phyloP scores from a whole-genome alignment of 2,113 vertebrate species.

The Pteruthius melanotis region DNA sequence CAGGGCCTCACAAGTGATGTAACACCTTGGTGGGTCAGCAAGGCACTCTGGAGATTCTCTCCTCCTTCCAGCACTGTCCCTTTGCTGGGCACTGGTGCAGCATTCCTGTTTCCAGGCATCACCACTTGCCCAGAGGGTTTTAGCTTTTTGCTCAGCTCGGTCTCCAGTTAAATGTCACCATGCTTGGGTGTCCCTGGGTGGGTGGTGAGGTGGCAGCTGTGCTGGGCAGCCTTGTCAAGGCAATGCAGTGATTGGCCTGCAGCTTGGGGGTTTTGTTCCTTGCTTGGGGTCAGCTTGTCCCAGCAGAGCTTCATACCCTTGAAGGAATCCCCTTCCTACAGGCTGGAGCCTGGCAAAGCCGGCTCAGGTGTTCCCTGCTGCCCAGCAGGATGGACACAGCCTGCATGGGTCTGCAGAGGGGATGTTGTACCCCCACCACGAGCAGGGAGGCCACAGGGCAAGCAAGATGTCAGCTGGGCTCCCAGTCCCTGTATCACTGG shows the following conservation, averaged over 20 bases:
- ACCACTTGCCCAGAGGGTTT: rapidly evolving
- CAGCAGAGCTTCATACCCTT: not conserved
- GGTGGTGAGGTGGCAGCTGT: not conserved
- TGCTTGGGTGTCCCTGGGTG: not conserved
- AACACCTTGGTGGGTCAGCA: not conserved
- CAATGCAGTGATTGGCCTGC: not conserved
- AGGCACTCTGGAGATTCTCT: not conserved
- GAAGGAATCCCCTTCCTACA: not conserved
- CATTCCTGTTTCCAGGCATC: not conserved
- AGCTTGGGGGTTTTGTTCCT: not conserved
- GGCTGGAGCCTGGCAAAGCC: not conserved
- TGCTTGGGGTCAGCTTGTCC: not conserved
- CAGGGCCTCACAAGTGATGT: not conserved
- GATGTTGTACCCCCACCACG: rapidly evolving
- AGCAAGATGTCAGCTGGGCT: not conserved
- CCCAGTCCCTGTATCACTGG: rapidly evolving
- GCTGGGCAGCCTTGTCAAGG: not conserved
- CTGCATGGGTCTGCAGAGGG: not conserved
- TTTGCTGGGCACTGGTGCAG: not conserved
- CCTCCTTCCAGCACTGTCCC: not conserved
- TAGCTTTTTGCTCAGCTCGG: not conserved
- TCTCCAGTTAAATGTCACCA: not conserved
- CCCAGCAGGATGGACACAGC: not conserved
- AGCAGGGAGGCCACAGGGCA: not conserved
- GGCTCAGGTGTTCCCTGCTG: not conserved